Evolutionary conservation across 2,888 invertebrate genomes (phyloP).

Genomic region (Eilema depressum): DNA sequence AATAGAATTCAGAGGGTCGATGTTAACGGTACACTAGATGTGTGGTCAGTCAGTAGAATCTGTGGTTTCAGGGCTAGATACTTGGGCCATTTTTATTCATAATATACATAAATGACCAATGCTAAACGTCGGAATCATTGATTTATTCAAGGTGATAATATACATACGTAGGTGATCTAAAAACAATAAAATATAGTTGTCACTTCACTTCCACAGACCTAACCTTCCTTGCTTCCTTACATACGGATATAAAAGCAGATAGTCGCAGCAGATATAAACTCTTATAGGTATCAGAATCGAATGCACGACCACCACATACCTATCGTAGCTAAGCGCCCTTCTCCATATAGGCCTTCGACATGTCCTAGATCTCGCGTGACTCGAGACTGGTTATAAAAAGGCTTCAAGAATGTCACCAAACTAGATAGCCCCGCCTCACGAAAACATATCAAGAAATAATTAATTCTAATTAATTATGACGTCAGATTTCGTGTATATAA

Average conservation of each 20-base stretch:
- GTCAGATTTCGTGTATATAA: not conserved
- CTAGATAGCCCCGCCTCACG: conserved; percentile 41
- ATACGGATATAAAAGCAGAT: not conserved
- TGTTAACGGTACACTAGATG: no score
- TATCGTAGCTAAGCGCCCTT: conserved; percentile 43
- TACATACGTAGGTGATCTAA: no score
- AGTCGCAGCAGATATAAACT: not conserved
- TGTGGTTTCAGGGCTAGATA: no score
- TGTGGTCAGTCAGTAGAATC: no score
- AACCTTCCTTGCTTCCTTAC: no score
- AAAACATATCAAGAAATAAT: conserved; percentile 41
- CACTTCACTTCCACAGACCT: not conserved
- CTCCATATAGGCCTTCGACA: conserved; percentile 59
- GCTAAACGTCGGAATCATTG: no score
- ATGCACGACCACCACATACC: not conserved
- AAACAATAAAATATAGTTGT: not conserved
- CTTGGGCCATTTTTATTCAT: no score
- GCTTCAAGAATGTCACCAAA: conserved; percentile 51
- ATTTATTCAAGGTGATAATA: no score
- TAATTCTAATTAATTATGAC: conserved; percentile 10
- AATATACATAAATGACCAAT: no score
- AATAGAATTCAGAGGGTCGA: no score
- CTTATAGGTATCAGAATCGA: not conserved
- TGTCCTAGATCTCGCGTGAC: conserved; percentile 65
- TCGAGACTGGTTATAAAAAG: conserved; percentile 57